phyloP scores from a whole-genome alignment of 1,140 invertebrate genomes.

The Eubasilissa regina region DNA sequence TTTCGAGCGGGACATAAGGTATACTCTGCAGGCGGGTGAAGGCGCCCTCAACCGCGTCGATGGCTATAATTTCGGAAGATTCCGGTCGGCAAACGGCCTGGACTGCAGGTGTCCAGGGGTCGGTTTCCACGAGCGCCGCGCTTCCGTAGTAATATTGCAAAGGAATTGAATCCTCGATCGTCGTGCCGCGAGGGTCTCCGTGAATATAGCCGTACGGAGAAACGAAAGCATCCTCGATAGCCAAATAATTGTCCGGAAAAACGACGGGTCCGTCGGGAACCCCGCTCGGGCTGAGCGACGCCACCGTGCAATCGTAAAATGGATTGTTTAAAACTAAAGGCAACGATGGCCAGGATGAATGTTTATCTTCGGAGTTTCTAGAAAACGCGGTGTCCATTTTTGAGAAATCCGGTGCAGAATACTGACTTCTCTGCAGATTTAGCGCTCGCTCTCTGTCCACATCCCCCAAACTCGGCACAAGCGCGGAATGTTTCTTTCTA shows the following conservation, averaged over 20 bases:
- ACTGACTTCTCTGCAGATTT: constrained; percentile 58
- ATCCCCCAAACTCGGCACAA: neutral
- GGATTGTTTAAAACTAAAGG: constrained; percentile 70
- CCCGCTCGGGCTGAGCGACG: constrained; percentile 64
- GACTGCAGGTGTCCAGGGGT: constrained; percentile 67
- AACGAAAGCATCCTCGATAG: constrained; percentile 70
- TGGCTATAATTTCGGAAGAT: constrained; percentile 43
- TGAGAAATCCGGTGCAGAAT: constrained; percentile 69
- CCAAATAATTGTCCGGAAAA: constrained; percentile 69
- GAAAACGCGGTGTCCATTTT: constrained; percentile 63
- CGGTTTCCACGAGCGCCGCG: constrained; percentile 63
- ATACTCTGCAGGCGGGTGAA: constrained; percentile 63
- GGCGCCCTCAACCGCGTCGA: constrained; percentile 63
- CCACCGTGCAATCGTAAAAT: constrained; percentile 69
- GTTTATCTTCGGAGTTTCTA: constrained; percentile 12
- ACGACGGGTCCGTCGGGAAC: constrained; percentile 63
- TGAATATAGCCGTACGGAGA: constrained; percentile 67
- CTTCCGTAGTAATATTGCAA: constrained; percentile 66
- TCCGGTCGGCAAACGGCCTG: constrained; percentile 61
- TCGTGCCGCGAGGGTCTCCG: constrained; percentile 59
- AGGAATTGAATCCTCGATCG: constrained; percentile 51
- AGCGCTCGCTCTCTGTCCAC: neutral
- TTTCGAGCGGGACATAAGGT: constrained; percentile 66
- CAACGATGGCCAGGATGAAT: constrained; percentile 52
- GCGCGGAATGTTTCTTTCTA: constrained; percentile 29